These are phyloP conservation scores for Brachyhypopomus gauderio DNA, from an alignment of 2,113 vertebrate species.

Conservation along the genomic window DNA sequence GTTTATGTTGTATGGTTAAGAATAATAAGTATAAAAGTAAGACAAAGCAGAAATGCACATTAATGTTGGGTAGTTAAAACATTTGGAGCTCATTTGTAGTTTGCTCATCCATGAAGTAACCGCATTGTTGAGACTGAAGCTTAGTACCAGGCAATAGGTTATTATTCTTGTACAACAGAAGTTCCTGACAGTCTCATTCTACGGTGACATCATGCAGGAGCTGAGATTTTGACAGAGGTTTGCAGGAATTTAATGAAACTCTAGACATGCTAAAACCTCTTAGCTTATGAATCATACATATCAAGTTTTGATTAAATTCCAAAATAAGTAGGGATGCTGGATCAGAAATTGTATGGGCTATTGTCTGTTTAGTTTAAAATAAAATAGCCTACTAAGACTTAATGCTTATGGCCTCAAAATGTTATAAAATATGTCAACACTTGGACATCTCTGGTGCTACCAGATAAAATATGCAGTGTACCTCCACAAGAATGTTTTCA, in stretches of 20 bases:
- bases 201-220: not conserved
- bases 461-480: too few species aligned
- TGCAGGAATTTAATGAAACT: not conserved
- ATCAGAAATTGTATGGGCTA: not conserved
- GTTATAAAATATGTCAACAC: too few species aligned
- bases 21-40: not conserved
- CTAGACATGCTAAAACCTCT: too few species aligned
- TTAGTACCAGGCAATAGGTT: not conserved
- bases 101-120: not conserved
- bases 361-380: not conserved
- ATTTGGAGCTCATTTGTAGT: not conserved
- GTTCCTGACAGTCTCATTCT: not conserved
- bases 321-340: not conserved
- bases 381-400: not conserved
- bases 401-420: too few species aligned
- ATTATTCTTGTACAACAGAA: not conserved
- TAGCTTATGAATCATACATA: not conserved
- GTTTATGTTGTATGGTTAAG: not conserved
- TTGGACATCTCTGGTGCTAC: too few species aligned
- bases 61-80: not conserved
- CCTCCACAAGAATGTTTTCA: not conserved
- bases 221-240: not conserved
- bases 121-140: not conserved
- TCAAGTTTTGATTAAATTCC: not conserved
- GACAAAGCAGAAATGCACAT: not conserved